These are phyloP conservation scores for Bimastos eiseni DNA, from an alignment of 2,888 invertebrate species.

Conservation along the genomic window DNA sequence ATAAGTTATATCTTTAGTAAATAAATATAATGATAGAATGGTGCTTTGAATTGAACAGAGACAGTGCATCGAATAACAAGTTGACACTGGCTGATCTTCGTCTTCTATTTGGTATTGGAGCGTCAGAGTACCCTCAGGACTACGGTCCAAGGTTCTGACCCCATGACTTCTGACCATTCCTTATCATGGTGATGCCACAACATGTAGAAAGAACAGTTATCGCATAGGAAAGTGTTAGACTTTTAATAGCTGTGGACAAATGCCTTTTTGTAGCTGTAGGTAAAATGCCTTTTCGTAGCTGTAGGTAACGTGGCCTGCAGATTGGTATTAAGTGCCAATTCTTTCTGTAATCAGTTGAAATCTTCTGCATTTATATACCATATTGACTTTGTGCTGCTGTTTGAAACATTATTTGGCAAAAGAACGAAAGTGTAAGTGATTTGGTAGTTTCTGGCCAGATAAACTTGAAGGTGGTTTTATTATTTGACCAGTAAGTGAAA, in stretches of 20 bases:
- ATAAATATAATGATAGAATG: not conserved
- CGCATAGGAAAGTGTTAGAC: not conserved
- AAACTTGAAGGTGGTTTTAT: too few relatives aligned
- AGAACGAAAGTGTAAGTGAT: not conserved
- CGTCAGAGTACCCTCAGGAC: not conserved
- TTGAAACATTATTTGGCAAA: too few relatives aligned
- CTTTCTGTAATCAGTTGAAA: not conserved
- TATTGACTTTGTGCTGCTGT: not conserved
- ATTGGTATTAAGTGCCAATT: not conserved
- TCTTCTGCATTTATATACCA: not conserved
- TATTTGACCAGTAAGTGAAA: not conserved
- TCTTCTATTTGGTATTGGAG: constrained; percentile 57
- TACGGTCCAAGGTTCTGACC: not conserved
- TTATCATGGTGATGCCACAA: not conserved
- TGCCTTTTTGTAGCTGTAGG: too few relatives aligned
- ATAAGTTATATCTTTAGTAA: not conserved
- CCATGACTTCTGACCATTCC: not conserved
- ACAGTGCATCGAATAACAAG: constrained; percentile 69
- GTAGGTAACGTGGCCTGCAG: not conserved
- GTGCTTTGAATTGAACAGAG: constrained; percentile 46
- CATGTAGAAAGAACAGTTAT: not conserved
- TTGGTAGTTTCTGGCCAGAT: not conserved
- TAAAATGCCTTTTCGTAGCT: not conserved
- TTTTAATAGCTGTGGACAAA: too few relatives aligned
- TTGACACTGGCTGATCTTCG: constrained; percentile 77